Evolutionary conservation across 2,113 vertebrate genomes (phyloP).

Genomic region (Sterrhoptilus dennistouni): DNA sequence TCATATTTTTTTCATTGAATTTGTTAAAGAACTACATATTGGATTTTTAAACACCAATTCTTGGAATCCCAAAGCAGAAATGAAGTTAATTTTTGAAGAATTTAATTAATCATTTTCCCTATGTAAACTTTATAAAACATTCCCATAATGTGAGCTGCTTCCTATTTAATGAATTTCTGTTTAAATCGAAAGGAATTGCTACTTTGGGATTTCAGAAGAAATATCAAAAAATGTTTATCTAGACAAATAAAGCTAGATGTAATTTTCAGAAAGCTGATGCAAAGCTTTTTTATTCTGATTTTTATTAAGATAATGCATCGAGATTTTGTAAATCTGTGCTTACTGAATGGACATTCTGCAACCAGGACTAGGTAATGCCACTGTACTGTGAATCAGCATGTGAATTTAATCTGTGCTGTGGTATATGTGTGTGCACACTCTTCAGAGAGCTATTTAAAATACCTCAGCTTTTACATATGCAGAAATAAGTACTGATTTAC

Average conservation of each 20-base stretch:
- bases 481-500: background rate
- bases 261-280: background rate
- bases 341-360: background rate
- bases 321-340: background rate
- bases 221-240: background rate
- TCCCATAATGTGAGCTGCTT: background rate
- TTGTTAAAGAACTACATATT: background rate
- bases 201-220: background rate
- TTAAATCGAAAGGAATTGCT: background rate
- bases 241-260: background rate
- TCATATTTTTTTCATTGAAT: background rate
- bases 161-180: background rate
- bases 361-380: background rate
- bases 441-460: background rate
- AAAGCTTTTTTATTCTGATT: background rate
- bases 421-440: accelerated
- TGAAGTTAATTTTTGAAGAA: background rate
- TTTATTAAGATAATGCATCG: background rate
- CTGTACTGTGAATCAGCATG: background rate
- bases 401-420: background rate
- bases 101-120: background rate
- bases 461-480: background rate
- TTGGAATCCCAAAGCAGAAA: background rate
- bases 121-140: background rate
- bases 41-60: background rate